phyloP scores from a whole-genome alignment of 2,888 invertebrate species.

The Caenorhabditis wallacei region DNA sequence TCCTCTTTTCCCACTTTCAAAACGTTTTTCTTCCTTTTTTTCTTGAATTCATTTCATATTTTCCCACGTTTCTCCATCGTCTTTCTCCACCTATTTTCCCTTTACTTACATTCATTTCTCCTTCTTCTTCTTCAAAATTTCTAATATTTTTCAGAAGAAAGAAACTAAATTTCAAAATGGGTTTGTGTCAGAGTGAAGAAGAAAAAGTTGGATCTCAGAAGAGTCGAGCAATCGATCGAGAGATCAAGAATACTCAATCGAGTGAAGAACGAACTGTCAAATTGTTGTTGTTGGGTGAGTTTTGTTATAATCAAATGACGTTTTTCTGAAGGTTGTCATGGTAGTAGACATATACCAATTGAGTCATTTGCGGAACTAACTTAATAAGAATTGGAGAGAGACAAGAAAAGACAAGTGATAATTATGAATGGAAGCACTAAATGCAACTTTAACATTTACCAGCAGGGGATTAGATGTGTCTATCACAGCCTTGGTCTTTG shows the following conservation, averaged over 20 bases:
- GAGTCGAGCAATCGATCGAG: slow-evolving; percentile 79
- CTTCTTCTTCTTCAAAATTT: slow-evolving; percentile 8
- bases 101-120: background rate
- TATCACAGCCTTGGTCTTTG: too few species aligned
- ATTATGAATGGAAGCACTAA: too few species aligned
- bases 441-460: too few species aligned
- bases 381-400: too few species aligned
- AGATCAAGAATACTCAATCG: slow-evolving; percentile 72
- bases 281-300: slow-evolving; percentile 78
- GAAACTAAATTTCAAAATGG: slow-evolving; percentile 74
- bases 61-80: slow-evolving; percentile 12
- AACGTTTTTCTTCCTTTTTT: slow-evolving; percentile 1
- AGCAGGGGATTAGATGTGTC: too few species aligned
- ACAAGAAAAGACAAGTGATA: too few species aligned
- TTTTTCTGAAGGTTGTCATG: too few species aligned
- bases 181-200: slow-evolving; percentile 82
- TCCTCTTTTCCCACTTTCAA: background rate
- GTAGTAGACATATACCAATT: too few species aligned
- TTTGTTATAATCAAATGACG: background rate
- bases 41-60: too few species aligned
- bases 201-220: slow-evolving; percentile 75
- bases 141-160: slow-evolving; percentile 9
- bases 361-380: too few species aligned
- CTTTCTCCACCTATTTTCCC: background rate
- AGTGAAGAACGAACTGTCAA: slow-evolving; percentile 79